Evolutionary conservation across 2,888 invertebrate genomes (phyloP), one percentile per base, ranked within the genome.

Genomic region (Camponotus fellah): DNA sequence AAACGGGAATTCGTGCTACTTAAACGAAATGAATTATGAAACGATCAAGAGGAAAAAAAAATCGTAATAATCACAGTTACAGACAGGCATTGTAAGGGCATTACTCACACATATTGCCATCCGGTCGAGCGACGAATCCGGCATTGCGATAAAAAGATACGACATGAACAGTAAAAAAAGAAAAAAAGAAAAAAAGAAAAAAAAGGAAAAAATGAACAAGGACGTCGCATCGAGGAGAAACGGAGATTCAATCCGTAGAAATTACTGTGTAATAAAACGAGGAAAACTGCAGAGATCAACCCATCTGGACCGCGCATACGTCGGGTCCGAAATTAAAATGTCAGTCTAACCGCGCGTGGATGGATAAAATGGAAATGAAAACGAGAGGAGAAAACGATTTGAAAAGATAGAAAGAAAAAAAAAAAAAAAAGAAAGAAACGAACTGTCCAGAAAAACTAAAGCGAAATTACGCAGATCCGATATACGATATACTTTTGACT

Each of bases 91-190:
- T 91, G 89, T 90, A 91, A 88, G 58, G 91, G 92, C 92, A 91
- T 95, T 95, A 95, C 95, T 95, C 94, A 94, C 94, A 93, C 94
- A 83, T 86, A 94, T 94, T 93, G 93, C 94, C 92, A 93, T 95
- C 94, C 94, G 94, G 94, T 92, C 91, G 94, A 94, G 93, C 94
- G 94, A 95, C 94, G 93, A 94, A 94, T 94, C 94, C 95, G 93
- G 93, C 93, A 93, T 93, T 94, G 94, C 94, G 93, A 93, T 94
- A 92, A 93, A 93, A 90, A 92, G 89, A 92, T 90, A 91, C 91
- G 89, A 92, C 91, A 92, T 90, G 86, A 92, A 88, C 85, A 87
- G 91, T 84, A 81, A 83, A 88, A 89, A 84, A 80, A 43, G 82
- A 71, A 76, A 65, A 46, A 64, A 60, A 77, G 65, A 40, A 60